A percentile compares a stretch with the other conserved stretches of the same genome.
Evolutionary conservation across 2,888 invertebrate species (phyloP).

Genomic region (Agrotis exclamationis): DNA sequence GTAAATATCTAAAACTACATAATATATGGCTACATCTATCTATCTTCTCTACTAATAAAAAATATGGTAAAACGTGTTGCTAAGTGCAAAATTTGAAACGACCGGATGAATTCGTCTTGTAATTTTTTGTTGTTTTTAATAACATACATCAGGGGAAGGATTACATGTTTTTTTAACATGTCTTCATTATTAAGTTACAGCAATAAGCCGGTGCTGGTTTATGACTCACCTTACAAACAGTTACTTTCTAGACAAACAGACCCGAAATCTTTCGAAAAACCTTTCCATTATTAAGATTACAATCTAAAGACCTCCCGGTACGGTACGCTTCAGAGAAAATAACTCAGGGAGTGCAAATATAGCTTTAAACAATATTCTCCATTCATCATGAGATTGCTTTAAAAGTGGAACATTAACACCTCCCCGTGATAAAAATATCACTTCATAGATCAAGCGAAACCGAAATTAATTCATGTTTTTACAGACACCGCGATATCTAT

Average conservation of each 20-base stretch:
- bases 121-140: too few species aligned
- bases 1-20: too few species aligned
- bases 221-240: not conserved
- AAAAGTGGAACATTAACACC: constrained; percentile 59
- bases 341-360: constrained; percentile 30
- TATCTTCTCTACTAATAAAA: too few species aligned
- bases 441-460: constrained; percentile 43
- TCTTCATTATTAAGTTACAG: too few species aligned
- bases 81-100: too few species aligned
- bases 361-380: constrained; percentile 38
- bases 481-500: constrained; percentile 35
- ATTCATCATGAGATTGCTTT: constrained; percentile 46
- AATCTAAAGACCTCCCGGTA: constrained; percentile 45
- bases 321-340: constrained; percentile 29
- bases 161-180: too few species aligned
- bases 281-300: constrained; percentile 25
- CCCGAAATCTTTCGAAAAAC: constrained; percentile 5
- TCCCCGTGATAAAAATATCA: constrained; percentile 51
- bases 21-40: too few species aligned
- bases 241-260: not conserved
- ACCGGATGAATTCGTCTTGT: too few species aligned
- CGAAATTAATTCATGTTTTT: constrained; percentile 50
- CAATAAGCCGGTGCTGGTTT: too few species aligned
- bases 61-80: too few species aligned
- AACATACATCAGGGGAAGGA: too few species aligned